Evolutionary conservation across 2,797 vertebrate genomes (phyloP), one percentile per base, ranked within the genome.

Genomic region (Halcyon smyrnensis): DNA sequence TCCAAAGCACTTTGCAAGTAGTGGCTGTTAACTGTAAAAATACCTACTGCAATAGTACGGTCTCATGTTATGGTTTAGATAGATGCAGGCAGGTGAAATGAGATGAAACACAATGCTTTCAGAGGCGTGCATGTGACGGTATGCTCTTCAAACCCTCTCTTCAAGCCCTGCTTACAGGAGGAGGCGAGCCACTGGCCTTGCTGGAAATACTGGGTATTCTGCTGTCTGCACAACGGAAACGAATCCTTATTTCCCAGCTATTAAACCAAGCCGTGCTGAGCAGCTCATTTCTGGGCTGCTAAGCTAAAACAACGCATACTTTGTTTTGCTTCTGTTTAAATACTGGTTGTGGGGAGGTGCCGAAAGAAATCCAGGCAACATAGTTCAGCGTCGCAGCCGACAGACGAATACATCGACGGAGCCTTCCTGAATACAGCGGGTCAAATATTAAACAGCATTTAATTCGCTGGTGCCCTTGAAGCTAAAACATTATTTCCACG

Each of bases 361-460:
- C 1, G 25, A 85, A 82, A 76, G 23, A 76, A 84, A 69, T 65
- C 46, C 65, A 56, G 7, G 57, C 36, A 71, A 74, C n/a, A 18
- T 15, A 57, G 34, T 46, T 71, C 68, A 59, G 46, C 21, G 80
- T 37, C 1, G 1, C 39, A 56, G 19, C 23, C 1, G 3, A 76
- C 16, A 27, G 39, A 65, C 39, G 70, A 56, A 85, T 71, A 68
- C 64, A 77, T 68, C 5, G n/a, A 67, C 56, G 64, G 77, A 93
- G 20, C 39, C 25, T 84, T 76, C 56, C 70, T 89, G 53, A 50
- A 77, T 64, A 32, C 18, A 87, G 25, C 3, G 1, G 68, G 75
- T 75, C 75, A 91, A 71, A 89, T 71, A 92, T 87, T 65, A 94
- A 92, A 43, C 21, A 75, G 11, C 28, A 51, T 81, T 91, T 71